Base-by-base conservation (phyloP, 2,888 invertebrate genomes). In the Watsonalla binaria region DNA sequence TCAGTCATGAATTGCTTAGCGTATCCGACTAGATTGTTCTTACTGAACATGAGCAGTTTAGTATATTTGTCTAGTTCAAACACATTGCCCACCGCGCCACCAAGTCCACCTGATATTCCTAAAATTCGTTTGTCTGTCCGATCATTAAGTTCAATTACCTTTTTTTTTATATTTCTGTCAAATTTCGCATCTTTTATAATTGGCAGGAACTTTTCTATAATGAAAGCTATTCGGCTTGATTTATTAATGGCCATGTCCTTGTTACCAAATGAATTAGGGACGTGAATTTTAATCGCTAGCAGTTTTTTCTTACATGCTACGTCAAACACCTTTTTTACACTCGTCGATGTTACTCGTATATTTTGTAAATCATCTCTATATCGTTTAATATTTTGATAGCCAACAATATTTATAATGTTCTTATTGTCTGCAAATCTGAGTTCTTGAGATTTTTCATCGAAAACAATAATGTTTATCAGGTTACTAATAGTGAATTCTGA, bases 61-160 rank as follows among this genome's bases (percentile, higher is more conserved):
- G 45, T 51, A 8, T 51, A 9, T 42, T 53, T 45, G 37, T 55
- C 52, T n/a, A 47, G 42, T 14, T 52, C 35, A 45, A 55, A 24
- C 24, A 55, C 47, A 35, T 52, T 55, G 24, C 55, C 55, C n/a
- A 55, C 52, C 35, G 55, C 55, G 14, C 55, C 47, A 7, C 52
- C 55, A 8, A 55, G 50, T 6, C 55, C 55, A 2, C 52, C 55
- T 45, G 39, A 53, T 11, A 50, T 50, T 47, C 45, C 50, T 45
- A 55, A 50, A 35, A 55, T 51, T 52, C 55, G 42, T 50, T 35
- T 51, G 42, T 51, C 47, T 15, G 35, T 45, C 49, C 45, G 9
- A 35, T 47, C 14, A 42, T 37, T 11, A 37, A 46, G n/a, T 45
- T 45, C 34, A 7, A 47, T 45, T 2, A 50, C 35, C 9, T 51